A percentile compares a stretch with the other conserved stretches of the same genome.
Conservation (phyloP, 2,113 vertebrate genomes). For the Xiphophorus hellerii region DNA sequence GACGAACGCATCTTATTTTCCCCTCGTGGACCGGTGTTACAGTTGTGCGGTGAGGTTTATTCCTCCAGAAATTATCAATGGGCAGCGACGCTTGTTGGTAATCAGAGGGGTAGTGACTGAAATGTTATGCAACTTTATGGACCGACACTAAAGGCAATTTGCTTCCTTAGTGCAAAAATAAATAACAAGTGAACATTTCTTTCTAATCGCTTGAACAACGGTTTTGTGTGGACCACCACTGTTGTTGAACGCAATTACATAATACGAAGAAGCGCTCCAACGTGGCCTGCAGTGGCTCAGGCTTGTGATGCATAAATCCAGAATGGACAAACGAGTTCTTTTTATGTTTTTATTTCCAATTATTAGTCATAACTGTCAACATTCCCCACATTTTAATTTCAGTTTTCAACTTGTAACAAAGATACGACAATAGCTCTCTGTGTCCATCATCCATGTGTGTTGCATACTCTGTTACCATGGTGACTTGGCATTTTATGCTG, state of each 20-base stretch:
- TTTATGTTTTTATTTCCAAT: background rate
- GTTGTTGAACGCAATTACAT: constrained; percentile 68
- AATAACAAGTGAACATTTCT: background rate
- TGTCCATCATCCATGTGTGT: constrained; percentile 46
- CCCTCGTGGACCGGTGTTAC: background rate
- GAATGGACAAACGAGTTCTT: constrained; percentile 20
- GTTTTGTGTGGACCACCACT: constrained; percentile 22
- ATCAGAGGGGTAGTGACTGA: constrained; percentile 4
- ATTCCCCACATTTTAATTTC: constrained; percentile 30
- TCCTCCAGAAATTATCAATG: constrained; percentile 2
- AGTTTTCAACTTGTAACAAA: constrained; percentile 17
- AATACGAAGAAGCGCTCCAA: constrained; percentile 63
- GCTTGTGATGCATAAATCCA: constrained; percentile 24
- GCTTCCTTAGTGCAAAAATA: constrained; percentile 14
- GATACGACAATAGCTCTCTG: constrained; percentile 7
- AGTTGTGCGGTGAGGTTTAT: constrained; percentile 1
- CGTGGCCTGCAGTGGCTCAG: constrained; percentile 52
- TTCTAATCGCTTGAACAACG: background rate
- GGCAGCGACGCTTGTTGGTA: constrained; percentile 9
- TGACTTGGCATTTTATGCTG: constrained; percentile 76
- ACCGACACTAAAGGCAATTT: constrained; percentile 10
- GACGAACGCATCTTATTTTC: background rate
- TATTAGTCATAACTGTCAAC: background rate
- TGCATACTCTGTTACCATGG: constrained; percentile 84
- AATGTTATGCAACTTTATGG: constrained; percentile 71